A percentile compares a stretch with the other conserved stretches of the same genome.
Evolutionary conservation across 1,140 invertebrate species (phyloP).

Genomic region (Chironomus striatipennis): DNA sequence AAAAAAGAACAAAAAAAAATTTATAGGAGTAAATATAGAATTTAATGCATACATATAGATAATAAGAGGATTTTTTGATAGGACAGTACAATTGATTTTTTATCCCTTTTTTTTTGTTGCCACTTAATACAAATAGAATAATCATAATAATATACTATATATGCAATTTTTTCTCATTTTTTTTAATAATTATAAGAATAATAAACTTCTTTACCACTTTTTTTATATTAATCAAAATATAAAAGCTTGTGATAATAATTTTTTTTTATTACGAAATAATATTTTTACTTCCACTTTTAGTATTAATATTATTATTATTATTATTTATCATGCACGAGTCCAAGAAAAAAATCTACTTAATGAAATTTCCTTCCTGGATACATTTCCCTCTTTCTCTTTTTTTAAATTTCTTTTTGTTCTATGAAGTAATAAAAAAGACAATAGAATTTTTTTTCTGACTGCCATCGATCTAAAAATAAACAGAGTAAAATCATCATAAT

Average conservation of each 20-base stretch:
- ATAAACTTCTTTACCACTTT: slow-evolving; percentile 9
- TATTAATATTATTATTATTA: neutral
- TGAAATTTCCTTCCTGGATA: neutral
- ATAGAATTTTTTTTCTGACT: slow-evolving; percentile 15
- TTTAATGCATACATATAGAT: slow-evolving; percentile 2
- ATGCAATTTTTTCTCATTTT: neutral
- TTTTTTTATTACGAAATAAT: neutral
- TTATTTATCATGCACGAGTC: slow-evolving; percentile 1
- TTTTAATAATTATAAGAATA: neutral
- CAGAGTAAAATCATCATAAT: slow-evolving; percentile 28
- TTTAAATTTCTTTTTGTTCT: slow-evolving; percentile 17
- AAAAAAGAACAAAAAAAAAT: neutral
- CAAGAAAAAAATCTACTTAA: slow-evolving; percentile 4
- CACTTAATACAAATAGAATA: slow-evolving; percentile 10
- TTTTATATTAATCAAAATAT: slow-evolving; percentile 3
- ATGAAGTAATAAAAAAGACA: slow-evolving; percentile 23
- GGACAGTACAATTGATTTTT: neutral
- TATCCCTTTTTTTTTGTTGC: neutral
- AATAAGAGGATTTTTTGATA: neutral
- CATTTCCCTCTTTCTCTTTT: neutral
- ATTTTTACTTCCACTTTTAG: no score
- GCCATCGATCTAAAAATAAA: slow-evolving; percentile 25
- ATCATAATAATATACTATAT: neutral
- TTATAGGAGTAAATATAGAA: neutral
- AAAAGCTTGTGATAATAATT: slow-evolving; percentile 1